Conservation (phyloP, 2,113 vertebrate genomes). For the Struthidea cinerea region DNA sequence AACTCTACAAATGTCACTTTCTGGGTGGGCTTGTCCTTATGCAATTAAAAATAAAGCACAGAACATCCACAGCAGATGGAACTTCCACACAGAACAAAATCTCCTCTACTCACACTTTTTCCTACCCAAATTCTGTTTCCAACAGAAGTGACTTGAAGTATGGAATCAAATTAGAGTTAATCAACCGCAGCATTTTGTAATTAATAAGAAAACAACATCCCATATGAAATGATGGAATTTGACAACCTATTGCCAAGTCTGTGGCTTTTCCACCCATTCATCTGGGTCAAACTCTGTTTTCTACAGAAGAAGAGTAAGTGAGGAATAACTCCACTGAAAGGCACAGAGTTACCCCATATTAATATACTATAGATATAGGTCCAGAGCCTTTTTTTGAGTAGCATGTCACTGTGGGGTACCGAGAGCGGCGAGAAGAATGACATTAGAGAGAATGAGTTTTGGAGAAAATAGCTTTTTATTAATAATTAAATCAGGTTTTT, state of each 20-base stretch:
- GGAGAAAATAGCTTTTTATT: no score
- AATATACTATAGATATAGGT: not conserved
- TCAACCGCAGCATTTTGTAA: not conserved
- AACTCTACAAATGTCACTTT: not conserved
- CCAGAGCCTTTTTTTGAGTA: not conserved
- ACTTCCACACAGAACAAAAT: not conserved
- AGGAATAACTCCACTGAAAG: not conserved
- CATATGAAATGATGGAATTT: constrained; percentile 1
- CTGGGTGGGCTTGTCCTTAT: not conserved
- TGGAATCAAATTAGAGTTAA: constrained; percentile 32
- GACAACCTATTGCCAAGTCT: not conserved
- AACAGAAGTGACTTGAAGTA: constrained; percentile 6
- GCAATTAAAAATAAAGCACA: not conserved
- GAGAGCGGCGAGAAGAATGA: no score
- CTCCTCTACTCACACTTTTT: not conserved
- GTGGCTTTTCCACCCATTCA: constrained; percentile 14
- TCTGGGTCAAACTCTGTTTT: not conserved
- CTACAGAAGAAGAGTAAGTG: not conserved
- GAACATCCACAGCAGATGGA: not conserved
- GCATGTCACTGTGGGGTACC: no score
- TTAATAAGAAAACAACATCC: constrained; percentile 23
- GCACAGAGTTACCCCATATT: not conserved
- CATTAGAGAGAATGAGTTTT: no score
- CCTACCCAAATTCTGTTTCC: not conserved
- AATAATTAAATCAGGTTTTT: no score